Evolutionary conservation across 2,888 invertebrate genomes (phyloP).

Genomic region (Pediacus dermestoides): DNA sequence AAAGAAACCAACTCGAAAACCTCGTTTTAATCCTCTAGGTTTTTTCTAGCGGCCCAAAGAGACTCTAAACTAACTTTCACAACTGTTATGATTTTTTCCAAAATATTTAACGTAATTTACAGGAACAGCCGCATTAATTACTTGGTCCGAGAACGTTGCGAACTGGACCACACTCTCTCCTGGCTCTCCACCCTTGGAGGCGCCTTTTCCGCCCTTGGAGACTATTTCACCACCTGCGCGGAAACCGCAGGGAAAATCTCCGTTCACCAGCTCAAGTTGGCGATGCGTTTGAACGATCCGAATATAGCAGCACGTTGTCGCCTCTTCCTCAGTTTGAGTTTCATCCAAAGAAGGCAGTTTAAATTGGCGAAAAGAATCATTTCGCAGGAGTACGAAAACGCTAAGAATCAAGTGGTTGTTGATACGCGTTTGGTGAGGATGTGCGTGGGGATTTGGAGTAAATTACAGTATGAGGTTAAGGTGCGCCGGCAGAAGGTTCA

Average conservation of each 20-base stretch:
- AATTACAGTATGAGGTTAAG: constrained; percentile 61
- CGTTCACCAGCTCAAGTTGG: constrained; percentile 74
- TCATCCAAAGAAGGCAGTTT: constrained; percentile 76
- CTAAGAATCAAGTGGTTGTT: constrained; percentile 40
- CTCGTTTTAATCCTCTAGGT: too few species aligned
- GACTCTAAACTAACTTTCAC: too few species aligned
- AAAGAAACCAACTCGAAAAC: too few species aligned
- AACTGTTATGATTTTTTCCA: constrained; percentile 1
- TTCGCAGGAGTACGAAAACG: constrained; percentile 53
- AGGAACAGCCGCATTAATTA: constrained; percentile 54
- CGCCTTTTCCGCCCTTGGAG: constrained; percentile 93
- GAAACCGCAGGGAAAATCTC: constrained; percentile 87
- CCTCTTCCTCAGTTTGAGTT: constrained; percentile 81
- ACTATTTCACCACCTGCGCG: constrained; percentile 77
- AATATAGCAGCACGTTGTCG: constrained; percentile 76
- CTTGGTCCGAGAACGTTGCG: constrained; percentile 62
- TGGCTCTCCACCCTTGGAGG: constrained; percentile 97
- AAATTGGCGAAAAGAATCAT: constrained; percentile 62
- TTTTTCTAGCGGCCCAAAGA: too few species aligned
- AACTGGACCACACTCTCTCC: constrained; percentile 81
- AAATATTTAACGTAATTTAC: constrained; percentile 19
- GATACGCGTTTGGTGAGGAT: constrained; percentile 71
- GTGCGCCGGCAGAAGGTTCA: too few species aligned
- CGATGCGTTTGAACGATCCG: constrained; percentile 78
- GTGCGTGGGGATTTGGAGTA: constrained; percentile 86